Base-by-base conservation (phyloP, 2,888 invertebrate genomes). In the Fragum whitleyi region DNA sequence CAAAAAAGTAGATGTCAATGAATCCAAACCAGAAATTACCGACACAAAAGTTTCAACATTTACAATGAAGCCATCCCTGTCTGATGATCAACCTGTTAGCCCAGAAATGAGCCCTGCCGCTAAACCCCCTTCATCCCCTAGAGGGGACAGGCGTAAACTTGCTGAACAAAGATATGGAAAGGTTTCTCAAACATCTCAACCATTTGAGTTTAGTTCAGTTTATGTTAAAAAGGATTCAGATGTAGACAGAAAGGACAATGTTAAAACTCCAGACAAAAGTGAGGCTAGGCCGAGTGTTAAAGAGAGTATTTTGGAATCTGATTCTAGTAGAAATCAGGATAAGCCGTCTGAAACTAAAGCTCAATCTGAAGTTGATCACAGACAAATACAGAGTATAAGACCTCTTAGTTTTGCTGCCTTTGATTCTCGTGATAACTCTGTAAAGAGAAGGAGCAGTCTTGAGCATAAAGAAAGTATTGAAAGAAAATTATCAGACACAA, bases 121-220 rank as follows among this genome's bases (percentile, higher is more conserved):
- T 9, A 85, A 82, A 65, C 81, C 85, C 21, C 79, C 82, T 21
- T 74, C 79, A 21, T 85, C 85, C 42, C 82, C 85, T 16, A 80
- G 78, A 26, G 72, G 55, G 51, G 85, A 85, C 57, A 83, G 81
- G 62, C 78, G 76, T 42, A 55, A 57, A 28, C 32, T 61, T 53
- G 81, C 82, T 65, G 65, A 65, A 65, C 61, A 78, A 47, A 81
- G 59, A 36, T 84, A 78, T 76, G 78, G 78, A 19, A 78, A 80
- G 47, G 78, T 77, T 28, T 78, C 80, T 26, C 42, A 57, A 26
- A 11, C 79, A 32, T 53, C 55, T 55, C 61, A 62, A 21, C 55
- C 74, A 14, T 81, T 84, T 78, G 80, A 84, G 65, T 81, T 84
- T 59, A 80, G 83, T 36, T 78, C 81, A 59, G 74, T 70, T 69